Evolutionary conservation across 2,888 invertebrate species (phyloP).

Genomic region (Diaphora mendica): DNA sequence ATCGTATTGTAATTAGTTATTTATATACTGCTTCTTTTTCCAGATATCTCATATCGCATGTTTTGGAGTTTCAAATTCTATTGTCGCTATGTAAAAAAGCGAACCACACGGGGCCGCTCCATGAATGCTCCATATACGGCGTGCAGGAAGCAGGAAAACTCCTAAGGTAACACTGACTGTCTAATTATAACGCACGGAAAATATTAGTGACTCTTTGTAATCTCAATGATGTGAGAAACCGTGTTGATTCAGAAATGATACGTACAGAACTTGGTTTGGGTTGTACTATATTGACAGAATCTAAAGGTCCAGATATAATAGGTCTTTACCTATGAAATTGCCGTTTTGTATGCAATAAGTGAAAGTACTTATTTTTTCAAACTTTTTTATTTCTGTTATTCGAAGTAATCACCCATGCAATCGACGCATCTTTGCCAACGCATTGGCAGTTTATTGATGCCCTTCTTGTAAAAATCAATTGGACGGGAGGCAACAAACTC

Average conservation of each 20-base stretch:
- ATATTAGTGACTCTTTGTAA: conserved; percentile 26
- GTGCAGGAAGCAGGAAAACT: conserved; percentile 89
- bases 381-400: no score
- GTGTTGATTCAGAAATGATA: conserved; percentile 16
- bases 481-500: no score
- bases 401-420: no score
- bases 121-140: conserved; percentile 90
- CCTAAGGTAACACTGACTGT: conserved; percentile 76
- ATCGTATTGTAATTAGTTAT: background rate
- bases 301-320: no score
- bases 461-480: no score
- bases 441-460: no score
- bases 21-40: conserved; percentile 19
- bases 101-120: conserved; percentile 88
- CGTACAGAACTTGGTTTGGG: background rate
- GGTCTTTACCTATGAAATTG: no score
- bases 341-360: no score
- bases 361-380: no score
- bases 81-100: conserved; percentile 89
- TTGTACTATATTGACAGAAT: background rate
- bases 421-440: no score
- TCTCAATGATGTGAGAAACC: conserved; percentile 21
- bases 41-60: conserved; percentile 89
- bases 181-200: conserved; percentile 34
- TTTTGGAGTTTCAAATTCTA: conserved; percentile 93